Evolutionary conservation across 2,113 vertebrate genomes (phyloP), one percentile per base, ranked within the genome.

Genomic region (Apus apus): DNA sequence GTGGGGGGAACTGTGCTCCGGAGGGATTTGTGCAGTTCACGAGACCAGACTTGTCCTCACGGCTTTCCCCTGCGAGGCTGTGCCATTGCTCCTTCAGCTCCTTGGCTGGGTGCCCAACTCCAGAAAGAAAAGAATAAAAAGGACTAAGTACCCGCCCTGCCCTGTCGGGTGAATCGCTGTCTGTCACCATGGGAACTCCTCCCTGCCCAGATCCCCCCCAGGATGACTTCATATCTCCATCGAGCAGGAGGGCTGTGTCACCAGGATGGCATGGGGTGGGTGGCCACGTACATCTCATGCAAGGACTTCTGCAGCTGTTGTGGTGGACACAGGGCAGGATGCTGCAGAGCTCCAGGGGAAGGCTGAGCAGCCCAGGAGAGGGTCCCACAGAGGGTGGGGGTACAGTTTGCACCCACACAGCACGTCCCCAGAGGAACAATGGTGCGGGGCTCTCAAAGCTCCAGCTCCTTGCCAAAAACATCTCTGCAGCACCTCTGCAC

Each of bases 171-270:
- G 89, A 94, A 91, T 95, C 29, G 80, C 78, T 87, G 96, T 95
- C 97, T 94, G 96, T 97, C 94, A 91, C 95, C 95, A 96, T 97
- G 92, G 97, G 90, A 97, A 96, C 94, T 68, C 80, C 79, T 89
- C 64, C 92, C 56, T 83, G 62, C 23, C 62, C 81, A 87, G 77
- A 26, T 29, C 83, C 91, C 62, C 62, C 71, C 72, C 65, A 17
- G 70, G 74, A 93, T 97, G 95, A 96, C 93, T 94, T 95, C 94
- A 94, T 74, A 68, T 70, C 58, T 54, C 89, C 21, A 4, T 8
- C 6, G 16, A 85, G 87, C 56, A 46, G 87, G 60, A 85, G 34
- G 57, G 62, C 71, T 74, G 56, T 4, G 16, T 57, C 93, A 90
- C 53, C 65, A 1, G 53, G 29, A 23, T 54, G 58, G 62, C 78